Evolutionary conservation across 2,113 vertebrate species (phyloP).

Genomic region (Picathartes gymnocephalus): DNA sequence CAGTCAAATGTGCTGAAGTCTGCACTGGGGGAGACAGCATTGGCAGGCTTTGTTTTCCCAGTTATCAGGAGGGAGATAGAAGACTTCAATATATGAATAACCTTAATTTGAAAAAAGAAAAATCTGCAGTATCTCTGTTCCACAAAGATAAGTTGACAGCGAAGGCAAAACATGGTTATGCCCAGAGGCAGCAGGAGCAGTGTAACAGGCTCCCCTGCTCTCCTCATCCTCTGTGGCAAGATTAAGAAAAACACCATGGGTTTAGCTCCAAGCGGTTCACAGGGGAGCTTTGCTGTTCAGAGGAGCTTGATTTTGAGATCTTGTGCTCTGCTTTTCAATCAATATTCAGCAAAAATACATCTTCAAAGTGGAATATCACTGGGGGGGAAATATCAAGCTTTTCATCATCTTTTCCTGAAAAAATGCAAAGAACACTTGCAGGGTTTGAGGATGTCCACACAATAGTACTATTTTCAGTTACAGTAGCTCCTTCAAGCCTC

Average conservation of each 20-base stretch:
- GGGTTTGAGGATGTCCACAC: background rate
- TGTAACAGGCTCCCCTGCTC: background rate
- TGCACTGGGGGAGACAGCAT: background rate
- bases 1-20: background rate
- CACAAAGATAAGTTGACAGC: conserved; percentile 1
- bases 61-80: background rate
- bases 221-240: background rate
- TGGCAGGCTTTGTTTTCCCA: background rate
- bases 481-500: background rate
- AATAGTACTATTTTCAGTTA: background rate
- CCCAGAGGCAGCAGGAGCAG: background rate
- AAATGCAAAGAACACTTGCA: background rate
- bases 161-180: background rate
- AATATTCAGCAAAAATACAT: conserved; percentile 19
- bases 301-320: background rate
- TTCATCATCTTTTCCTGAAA: background rate
- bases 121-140: background rate
- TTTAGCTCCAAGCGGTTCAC: conserved; percentile 2
- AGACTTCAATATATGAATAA: background rate
- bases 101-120: background rate
- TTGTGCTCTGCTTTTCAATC: background rate
- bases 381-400: background rate
- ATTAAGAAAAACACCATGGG: background rate
- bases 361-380: background rate
- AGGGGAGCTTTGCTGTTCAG: background rate